phyloP scores from a whole-genome alignment of 2,113 vertebrate species.

The Gorsachius goisagi region DNA sequence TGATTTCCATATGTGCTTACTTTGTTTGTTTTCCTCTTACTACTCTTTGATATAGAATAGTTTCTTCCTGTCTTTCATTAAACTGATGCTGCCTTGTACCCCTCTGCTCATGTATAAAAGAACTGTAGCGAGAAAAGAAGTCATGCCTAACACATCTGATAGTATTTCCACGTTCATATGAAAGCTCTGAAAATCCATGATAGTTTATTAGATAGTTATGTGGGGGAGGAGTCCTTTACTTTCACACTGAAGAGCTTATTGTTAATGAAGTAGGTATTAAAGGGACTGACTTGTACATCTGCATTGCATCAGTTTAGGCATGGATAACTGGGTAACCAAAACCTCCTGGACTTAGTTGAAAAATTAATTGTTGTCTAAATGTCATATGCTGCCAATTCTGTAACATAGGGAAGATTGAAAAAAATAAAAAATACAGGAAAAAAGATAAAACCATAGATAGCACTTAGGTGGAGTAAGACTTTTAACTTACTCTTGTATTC shows the following conservation, averaged over 20 bases:
- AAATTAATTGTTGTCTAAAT: constrained; percentile 29
- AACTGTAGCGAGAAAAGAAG: constrained; percentile 28
- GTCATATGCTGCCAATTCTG: not conserved
- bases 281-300: not conserved
- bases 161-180: not conserved
- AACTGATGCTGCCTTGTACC: not conserved
- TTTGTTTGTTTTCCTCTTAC: constrained; percentile 50
- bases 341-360: constrained; percentile 1
- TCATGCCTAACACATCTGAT: constrained; percentile 50
- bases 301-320: not conserved
- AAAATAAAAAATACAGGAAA: not conserved
- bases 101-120: not conserved
- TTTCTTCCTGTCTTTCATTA: constrained; percentile 63
- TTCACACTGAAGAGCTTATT: constrained; percentile 28
- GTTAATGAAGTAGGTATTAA: constrained; percentile 37
- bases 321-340: constrained; percentile 23
- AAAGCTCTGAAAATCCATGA: constrained; percentile 23
- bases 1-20: constrained; percentile 29
- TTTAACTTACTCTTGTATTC: not conserved
- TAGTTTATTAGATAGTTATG: constrained; percentile 31
- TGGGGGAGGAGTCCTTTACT: not conserved
- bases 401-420: not conserved
- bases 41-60: constrained; percentile 50
- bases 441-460: not conserved
- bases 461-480: not conserved